Evolutionary conservation across 2,797 vertebrate genomes (phyloP).

Genomic region (Artibeus lituratus): DNA sequence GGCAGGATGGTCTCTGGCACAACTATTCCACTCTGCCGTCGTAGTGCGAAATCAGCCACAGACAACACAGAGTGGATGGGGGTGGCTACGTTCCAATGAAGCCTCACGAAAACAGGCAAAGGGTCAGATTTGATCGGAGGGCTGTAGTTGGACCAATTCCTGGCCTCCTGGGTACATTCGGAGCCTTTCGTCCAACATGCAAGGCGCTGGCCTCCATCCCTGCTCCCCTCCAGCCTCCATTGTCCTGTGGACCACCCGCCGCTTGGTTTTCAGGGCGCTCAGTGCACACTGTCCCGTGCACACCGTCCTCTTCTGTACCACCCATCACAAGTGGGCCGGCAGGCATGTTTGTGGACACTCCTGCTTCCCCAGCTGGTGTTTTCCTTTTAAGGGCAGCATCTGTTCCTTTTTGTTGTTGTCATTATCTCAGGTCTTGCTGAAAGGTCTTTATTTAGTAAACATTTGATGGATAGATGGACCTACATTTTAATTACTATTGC

Average conservation of each 20-base stretch:
- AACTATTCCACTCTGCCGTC: neutral
- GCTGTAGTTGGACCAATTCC: neutral
- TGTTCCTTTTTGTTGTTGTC: neutral
- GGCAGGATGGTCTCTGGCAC: neutral
- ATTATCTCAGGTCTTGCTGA: neutral
- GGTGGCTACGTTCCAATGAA: neutral
- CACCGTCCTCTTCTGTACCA: neutral
- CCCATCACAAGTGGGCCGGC: neutral
- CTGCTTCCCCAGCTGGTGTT: neutral
- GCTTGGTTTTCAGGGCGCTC: neutral
- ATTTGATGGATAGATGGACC: neutral
- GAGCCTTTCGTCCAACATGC: neutral
- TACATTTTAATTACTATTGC: neutral
- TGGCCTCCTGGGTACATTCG: neutral
- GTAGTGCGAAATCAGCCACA: neutral
- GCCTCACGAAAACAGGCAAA: neutral
- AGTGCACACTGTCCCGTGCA: rapidly evolving
- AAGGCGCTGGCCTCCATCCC: neutral
- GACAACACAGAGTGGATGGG: neutral
- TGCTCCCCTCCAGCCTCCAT: neutral
- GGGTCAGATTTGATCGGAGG: neutral
- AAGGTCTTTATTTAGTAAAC: neutral
- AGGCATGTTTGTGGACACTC: neutral
- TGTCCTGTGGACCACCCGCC: neutral
- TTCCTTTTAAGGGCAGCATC: neutral